phyloP scores from a whole-genome alignment of 2,888 invertebrate species.

The Andrena fulva region DNA sequence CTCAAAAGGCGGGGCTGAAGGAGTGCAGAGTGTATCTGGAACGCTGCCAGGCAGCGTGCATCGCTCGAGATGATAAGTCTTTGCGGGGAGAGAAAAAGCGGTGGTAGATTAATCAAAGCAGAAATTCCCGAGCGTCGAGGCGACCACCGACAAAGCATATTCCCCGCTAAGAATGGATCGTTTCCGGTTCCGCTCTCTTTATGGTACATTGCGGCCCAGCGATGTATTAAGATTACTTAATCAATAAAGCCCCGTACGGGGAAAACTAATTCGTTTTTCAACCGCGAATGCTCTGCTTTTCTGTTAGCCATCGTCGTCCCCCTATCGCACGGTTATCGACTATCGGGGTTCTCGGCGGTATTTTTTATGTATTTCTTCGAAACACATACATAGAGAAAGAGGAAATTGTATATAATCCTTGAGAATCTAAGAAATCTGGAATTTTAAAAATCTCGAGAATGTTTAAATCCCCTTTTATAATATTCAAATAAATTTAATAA shows the following conservation, averaged over 20 bases:
- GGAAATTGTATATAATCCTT: constrained; percentile 1
- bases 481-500: too few relatives aligned
- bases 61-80: constrained; percentile 74
- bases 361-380: too few relatives aligned
- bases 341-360: too few relatives aligned
- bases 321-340: constrained; percentile 20
- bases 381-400: background rate
- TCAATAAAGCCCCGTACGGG: constrained; percentile 82
- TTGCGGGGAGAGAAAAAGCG: constrained; percentile 67
- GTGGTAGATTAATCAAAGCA: constrained; percentile 83
- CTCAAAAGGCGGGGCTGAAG: constrained; percentile 46
- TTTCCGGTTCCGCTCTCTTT: constrained; percentile 85
- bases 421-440: too few relatives aligned
- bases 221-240: constrained; percentile 85
- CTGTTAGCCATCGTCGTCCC: constrained; percentile 33
- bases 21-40: constrained; percentile 62
- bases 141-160: constrained; percentile 84
- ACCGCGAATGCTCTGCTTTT: constrained; percentile 29
- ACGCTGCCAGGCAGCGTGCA: constrained; percentile 66
- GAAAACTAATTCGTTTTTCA: constrained; percentile 81
- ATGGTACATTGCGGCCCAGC: constrained; percentile 85
- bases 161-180: constrained; percentile 84
- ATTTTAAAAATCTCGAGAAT: too few relatives aligned
- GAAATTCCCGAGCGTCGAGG: constrained; percentile 78
- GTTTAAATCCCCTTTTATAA: too few relatives aligned